Conservation (phyloP, 2,797 vertebrate species). For the Sebastes oblongus region DNA sequence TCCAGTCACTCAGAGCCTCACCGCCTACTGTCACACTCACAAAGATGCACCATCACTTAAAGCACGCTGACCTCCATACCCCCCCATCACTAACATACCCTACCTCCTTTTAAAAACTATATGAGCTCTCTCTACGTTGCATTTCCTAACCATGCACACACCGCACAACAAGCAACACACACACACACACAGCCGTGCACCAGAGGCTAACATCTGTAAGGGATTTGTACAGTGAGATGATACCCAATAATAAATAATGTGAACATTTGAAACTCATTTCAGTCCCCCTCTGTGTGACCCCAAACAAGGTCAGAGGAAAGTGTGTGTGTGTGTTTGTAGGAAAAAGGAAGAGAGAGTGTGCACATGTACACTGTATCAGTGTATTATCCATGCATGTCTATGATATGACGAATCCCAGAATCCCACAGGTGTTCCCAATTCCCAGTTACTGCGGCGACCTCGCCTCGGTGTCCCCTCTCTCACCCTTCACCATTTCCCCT, state of each 20-base stretch:
- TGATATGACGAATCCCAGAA: slow-evolving; percentile 68
- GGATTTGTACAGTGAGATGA: slow-evolving; percentile 85
- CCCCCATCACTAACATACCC: slow-evolving; percentile 47
- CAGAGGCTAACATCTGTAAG: slow-evolving; percentile 76
- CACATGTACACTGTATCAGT: slow-evolving; percentile 27
- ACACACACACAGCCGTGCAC: slow-evolving; percentile 28
- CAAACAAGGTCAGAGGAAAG: slow-evolving; percentile 66
- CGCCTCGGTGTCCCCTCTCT: slow-evolving; percentile 50
- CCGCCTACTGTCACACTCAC: slow-evolving; percentile 28
- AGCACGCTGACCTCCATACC: slow-evolving; percentile 8
- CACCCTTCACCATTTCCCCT: slow-evolving; percentile 50
- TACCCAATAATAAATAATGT: slow-evolving; percentile 86
- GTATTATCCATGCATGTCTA: slow-evolving; percentile 68
- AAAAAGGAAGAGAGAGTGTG: background rate
- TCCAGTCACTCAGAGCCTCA: slow-evolving; percentile 75
- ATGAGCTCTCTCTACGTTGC: slow-evolving; percentile 13
- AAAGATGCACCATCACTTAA: slow-evolving; percentile 34
- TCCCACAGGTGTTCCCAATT: slow-evolving; percentile 83
- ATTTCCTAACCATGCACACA: slow-evolving; percentile 27
- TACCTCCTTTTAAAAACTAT: slow-evolving; percentile 27
- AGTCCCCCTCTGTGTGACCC: slow-evolving; percentile 75
- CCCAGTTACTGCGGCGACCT: slow-evolving; percentile 68
- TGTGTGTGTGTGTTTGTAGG: slow-evolving; percentile 15
- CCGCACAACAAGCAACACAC: slow-evolving; percentile 11
- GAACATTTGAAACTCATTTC: slow-evolving; percentile 85